These are phyloP conservation scores for Junonia oenone DNA, from an alignment of 2,888 invertebrate species.

Conservation along the genomic window DNA sequence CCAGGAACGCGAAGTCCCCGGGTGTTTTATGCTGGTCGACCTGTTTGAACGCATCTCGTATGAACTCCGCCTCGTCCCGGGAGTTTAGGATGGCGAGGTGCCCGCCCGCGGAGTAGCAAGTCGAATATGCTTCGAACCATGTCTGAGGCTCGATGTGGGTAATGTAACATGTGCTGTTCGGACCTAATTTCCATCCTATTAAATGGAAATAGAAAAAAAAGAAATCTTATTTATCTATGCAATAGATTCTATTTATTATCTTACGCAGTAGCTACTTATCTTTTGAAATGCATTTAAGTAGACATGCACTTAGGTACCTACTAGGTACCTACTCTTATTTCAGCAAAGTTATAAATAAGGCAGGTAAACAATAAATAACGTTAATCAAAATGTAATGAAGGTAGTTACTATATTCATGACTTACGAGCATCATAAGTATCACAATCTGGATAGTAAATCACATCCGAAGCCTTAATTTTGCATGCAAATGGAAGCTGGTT, in stretches of 20 bases:
- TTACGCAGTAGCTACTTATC: no score
- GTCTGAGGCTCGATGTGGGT: slow-evolving; percentile 43
- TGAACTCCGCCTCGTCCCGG: slow-evolving; percentile 40
- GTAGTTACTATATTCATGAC: no score
- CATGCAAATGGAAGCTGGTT: slow-evolving; percentile 42
- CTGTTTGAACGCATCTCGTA: slow-evolving; percentile 39
- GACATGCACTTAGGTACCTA: no score
- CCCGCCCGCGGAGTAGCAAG: slow-evolving; percentile 44
- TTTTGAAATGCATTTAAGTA: no score
- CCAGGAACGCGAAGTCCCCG: slow-evolving; percentile 44
- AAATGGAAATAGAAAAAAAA: background rate
- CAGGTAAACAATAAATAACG: no score
- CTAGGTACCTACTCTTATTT: no score
- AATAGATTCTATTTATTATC: no score
- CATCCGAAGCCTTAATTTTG: slow-evolving; percentile 36
- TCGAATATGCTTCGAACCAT: slow-evolving; percentile 45
- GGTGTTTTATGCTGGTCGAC: slow-evolving; percentile 37
- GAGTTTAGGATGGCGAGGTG: slow-evolving; percentile 41
- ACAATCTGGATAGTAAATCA: slow-evolving; percentile 40
- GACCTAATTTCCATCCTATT: slow-evolving; percentile 42
- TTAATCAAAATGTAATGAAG: no score
- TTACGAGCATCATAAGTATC: slow-evolving; percentile 42
- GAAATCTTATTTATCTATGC: background rate
- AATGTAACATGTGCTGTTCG: slow-evolving; percentile 42
- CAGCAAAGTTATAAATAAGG: no score